Base-by-base conservation (phyloP, 2,113 vertebrate genomes). In the Sigmodon hispidus region DNA sequence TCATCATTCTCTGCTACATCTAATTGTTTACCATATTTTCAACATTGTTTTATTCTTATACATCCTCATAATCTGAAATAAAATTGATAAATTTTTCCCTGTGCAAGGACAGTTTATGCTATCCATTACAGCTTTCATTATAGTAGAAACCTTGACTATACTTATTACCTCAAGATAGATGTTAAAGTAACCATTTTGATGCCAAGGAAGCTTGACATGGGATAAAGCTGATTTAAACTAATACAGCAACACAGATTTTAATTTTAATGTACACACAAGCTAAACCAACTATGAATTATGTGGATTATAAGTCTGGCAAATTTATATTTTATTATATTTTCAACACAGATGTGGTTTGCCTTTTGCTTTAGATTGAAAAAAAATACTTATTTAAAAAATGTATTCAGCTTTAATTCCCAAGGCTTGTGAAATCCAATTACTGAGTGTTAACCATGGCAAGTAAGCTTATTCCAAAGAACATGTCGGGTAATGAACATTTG, bases 371-470 rank as follows among this genome's bases (percentile, higher is more conserved):
- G 89, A 72, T 36, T 91, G 8, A 22, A 57, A 34, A 31, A 80
- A 77, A 79, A 31, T 63, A 31, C 1, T 3, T 63, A 31, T 45
- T 94, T 95, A 3, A 48, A 95, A 81, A 85, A 43, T 96, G 81
- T 89, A 85, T 0, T 26, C 12, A 96, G 52, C 9, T 96, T 92
- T 85, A 85, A 26, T 93, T 63, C 13, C 55, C 52, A 55, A 52
- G 43, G 16, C 12, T n/a, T 57, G 0, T 52, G 63, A 16, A 87
- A 76, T 80, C 34, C 21, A 88, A n/a, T 93, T 94, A 70, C 59
- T 63, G 31, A 50, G 22, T 93, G 21, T 92, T 85, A 97, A 90
- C 55, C 16, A 88, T 93, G 26, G 83, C 43, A 73, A 90, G 48
- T 84, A 79, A 89, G 4, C 12, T 22, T 45, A 94, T 77, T 76